phyloP scores from a whole-genome alignment of 2,888 invertebrate species.

The Melolontha melolontha region DNA sequence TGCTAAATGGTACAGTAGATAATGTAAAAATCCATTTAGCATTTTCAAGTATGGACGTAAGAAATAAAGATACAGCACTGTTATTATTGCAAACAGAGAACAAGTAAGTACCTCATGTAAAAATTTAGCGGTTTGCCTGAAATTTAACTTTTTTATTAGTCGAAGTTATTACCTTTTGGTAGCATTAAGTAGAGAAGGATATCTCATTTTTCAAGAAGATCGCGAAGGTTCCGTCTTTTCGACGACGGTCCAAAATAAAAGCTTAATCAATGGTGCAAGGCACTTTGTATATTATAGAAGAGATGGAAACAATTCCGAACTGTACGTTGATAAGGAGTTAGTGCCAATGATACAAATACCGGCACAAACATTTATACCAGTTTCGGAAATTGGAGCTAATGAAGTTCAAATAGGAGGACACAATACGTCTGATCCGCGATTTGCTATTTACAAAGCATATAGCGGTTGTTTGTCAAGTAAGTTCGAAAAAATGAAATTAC shows the following conservation, averaged over 20 bases:
- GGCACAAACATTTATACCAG: constrained; percentile 76
- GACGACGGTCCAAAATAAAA: constrained; percentile 80
- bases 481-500: constrained; percentile 60
- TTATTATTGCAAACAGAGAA: constrained; percentile 86
- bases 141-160: constrained; percentile 62
- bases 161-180: constrained; percentile 87
- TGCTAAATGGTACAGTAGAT: constrained; percentile 76
- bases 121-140: constrained; percentile 18
- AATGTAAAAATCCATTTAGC: constrained; percentile 88
- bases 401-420: constrained; percentile 90
- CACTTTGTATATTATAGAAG: constrained; percentile 82
- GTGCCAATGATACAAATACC: constrained; percentile 78
- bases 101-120: constrained; percentile 69
- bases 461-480: constrained; percentile 91
- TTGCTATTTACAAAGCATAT: constrained; percentile 87
- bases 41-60: constrained; percentile 84
- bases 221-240: constrained; percentile 81
- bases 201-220: constrained; percentile 87
- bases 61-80: constrained; percentile 83
- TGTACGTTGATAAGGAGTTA: constrained; percentile 81
- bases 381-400: constrained; percentile 78
- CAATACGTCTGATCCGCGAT: constrained; percentile 84
- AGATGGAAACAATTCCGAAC: constrained; percentile 77
- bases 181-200: constrained; percentile 85
- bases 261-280: constrained; percentile 84